Evolutionary conservation across 64 coral and sea anemone species (phyloP).

Genomic region (Dendronephthya gigantea): DNA sequence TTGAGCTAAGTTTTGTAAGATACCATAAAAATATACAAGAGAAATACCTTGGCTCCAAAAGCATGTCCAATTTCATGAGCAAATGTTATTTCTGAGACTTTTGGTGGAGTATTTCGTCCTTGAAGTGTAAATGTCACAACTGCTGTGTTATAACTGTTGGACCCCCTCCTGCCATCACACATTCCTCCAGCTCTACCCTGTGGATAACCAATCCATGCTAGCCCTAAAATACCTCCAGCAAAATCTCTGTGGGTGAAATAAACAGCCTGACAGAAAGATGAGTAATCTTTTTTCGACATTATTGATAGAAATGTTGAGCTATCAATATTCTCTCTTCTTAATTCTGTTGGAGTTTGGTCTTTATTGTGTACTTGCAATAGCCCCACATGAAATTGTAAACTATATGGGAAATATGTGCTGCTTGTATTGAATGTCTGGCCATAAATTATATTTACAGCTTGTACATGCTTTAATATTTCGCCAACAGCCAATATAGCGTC

Average conservation of each 20-base stretch:
- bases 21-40: not conserved
- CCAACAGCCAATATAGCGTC: not conserved
- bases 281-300: slow-evolving; percentile 51
- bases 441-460: not conserved
- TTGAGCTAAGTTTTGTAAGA: no score
- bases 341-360: not conserved
- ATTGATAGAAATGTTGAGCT: slow-evolving; percentile 59
- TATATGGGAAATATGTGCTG: not conserved
- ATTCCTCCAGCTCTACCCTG: slow-evolving; percentile 51
- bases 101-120: slow-evolving; percentile 80
- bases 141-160: slow-evolving; percentile 78
- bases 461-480: slow-evolving; percentile 3
- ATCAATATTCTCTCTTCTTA: slow-evolving; percentile 40
- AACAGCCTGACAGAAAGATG: slow-evolving; percentile 71
- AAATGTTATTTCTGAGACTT: slow-evolving; percentile 87
- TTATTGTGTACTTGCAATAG: not conserved
- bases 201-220: slow-evolving; percentile 79
- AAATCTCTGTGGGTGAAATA: slow-evolving; percentile 93
- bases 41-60: slow-evolving; percentile 75
- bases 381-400: not conserved
- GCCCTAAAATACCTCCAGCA: slow-evolving; percentile 76
- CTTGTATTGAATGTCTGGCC: not conserved
- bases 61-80: slow-evolving; percentile 97
- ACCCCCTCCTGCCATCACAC: slow-evolving; percentile 40
- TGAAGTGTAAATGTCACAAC: slow-evolving; percentile 74